Conservation (phyloP, 2,113 vertebrate genomes). For the Elaphurus davidianus region DNA sequence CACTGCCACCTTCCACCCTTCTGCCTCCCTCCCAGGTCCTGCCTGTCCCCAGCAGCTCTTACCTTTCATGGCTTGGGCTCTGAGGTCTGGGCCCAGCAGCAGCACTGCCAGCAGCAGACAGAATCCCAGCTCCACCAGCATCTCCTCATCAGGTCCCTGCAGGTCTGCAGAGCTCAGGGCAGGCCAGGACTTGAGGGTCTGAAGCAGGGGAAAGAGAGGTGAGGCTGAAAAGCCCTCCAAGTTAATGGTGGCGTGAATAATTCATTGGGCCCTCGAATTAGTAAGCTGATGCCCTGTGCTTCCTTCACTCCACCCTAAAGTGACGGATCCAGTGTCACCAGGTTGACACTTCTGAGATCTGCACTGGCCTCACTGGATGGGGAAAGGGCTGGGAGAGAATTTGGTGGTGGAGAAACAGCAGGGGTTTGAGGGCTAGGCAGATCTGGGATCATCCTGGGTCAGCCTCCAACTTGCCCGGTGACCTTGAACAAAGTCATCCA, state of each 20-base stretch:
- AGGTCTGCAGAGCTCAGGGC: neutral
- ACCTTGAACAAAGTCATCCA: neutral
- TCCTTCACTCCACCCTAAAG: constrained; percentile 91
- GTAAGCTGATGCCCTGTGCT: constrained; percentile 88
- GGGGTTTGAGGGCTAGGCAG: neutral
- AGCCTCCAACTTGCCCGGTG: neutral
- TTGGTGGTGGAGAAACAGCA: neutral
- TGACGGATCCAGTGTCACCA: constrained; percentile 88
- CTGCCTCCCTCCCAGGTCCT: neutral
- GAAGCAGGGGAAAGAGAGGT: constrained; percentile 67
- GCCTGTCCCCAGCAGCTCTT: constrained; percentile 66
- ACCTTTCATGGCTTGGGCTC: constrained; percentile 88
- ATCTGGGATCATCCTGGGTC: neutral
- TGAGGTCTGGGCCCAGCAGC: constrained; percentile 80
- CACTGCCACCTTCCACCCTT: too few species aligned
- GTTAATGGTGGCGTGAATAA: constrained; percentile 89
- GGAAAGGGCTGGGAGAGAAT: constrained; percentile 41
- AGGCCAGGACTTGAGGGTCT: constrained; percentile 21
- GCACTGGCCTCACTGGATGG: constrained; percentile 73
- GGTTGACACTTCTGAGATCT: constrained; percentile 83
- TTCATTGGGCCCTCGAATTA: constrained; percentile 82
- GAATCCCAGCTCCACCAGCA: constrained; percentile 32
- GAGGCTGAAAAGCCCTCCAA: constrained; percentile 79
- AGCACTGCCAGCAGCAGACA: constrained; percentile 77
- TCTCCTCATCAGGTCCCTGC: neutral